A percentile compares a stretch with the other conserved stretches of the same genome.
These are phyloP conservation scores for Anastrepha obliqua DNA, from an alignment of 1,140 invertebrate species.

Conservation along the genomic window DNA sequence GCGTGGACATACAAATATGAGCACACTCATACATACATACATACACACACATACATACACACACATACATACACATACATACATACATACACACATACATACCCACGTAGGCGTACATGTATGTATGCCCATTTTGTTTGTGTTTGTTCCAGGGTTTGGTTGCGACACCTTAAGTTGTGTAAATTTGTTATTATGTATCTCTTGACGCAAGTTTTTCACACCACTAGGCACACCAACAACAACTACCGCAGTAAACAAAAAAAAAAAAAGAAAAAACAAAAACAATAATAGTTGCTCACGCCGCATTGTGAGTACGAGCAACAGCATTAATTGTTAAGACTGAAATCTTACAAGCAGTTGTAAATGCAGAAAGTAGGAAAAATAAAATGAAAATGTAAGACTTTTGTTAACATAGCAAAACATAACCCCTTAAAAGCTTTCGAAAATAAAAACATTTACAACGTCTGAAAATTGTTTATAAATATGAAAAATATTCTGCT, in stretches of 20 bases:
- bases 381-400: too few species aligned
- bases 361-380: too few species aligned
- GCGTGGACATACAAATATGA: neutral
- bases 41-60: neutral
- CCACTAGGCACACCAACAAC: neutral
- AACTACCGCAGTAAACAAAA: neutral
- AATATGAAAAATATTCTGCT: too few species aligned
- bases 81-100: neutral
- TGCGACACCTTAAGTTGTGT: slow-evolving; percentile 20
- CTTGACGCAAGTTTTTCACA: neutral
- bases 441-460: too few species aligned
- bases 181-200: neutral
- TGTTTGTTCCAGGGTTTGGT: slow-evolving; percentile 11
- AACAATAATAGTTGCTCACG: neutral
- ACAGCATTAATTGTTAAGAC: too few species aligned
- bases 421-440: too few species aligned
- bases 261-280: neutral
- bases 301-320: too few species aligned
- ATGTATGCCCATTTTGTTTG: slow-evolving; percentile 2
- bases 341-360: too few species aligned
- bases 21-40: neutral
- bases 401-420: too few species aligned
- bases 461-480: too few species aligned
- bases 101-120: neutral
- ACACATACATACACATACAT: neutral